Evolutionary conservation across 2,113 vertebrate species (phyloP).

Genomic region (Prunella himalayana): DNA sequence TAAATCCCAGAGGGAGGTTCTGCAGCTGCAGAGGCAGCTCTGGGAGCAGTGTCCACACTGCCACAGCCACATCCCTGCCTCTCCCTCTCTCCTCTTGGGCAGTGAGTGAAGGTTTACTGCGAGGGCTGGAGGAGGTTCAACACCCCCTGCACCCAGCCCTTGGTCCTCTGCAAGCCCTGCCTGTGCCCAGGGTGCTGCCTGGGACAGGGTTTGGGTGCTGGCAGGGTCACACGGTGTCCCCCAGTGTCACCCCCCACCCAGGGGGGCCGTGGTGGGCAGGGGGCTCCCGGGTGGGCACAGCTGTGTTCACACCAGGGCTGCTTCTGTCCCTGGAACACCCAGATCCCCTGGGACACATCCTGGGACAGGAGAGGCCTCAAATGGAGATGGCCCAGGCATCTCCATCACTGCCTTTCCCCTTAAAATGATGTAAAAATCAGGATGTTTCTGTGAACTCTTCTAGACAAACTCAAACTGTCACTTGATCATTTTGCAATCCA

Average conservation of each 20-base stretch:
- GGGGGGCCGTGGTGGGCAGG: too few species aligned
- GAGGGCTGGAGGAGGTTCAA: background rate
- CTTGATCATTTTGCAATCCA: background rate
- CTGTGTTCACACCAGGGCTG: too few species aligned
- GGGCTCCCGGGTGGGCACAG: too few species aligned
- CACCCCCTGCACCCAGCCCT: background rate
- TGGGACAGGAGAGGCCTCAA: too few species aligned
- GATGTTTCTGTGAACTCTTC: background rate
- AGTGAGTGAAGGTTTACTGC: background rate
- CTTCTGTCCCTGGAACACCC: too few species aligned
- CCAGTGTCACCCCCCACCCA: too few species aligned
- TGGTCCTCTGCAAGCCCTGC: background rate
- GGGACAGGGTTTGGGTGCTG: too few species aligned
- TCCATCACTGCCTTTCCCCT: background rate
- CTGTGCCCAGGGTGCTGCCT: too few species aligned
- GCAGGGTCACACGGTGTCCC: too few species aligned
- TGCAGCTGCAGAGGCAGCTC: background rate
- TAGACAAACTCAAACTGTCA: background rate
- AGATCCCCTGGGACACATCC: too few species aligned
- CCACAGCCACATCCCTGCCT: background rate
- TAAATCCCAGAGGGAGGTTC: background rate
- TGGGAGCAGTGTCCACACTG: background rate
- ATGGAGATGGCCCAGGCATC: too few species aligned
- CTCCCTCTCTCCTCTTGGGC: background rate
- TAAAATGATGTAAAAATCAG: background rate